These are phyloP conservation scores for Glossophaga mutica DNA, from an alignment of 2,797 vertebrate genomes.

Conservation along the genomic window DNA sequence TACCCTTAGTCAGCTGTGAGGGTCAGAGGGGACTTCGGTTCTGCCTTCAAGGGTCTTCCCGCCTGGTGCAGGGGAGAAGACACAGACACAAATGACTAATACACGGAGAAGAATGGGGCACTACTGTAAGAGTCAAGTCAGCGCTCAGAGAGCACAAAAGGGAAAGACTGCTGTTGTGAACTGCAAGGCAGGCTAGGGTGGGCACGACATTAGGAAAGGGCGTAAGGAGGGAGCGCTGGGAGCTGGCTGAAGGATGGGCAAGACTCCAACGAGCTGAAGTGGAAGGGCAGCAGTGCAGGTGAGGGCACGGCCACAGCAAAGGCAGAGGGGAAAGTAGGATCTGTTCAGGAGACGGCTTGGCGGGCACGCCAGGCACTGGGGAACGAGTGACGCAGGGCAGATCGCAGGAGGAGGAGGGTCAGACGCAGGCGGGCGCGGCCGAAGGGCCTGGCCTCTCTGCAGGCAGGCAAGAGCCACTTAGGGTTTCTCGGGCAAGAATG, in stretches of 20 bases:
- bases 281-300: constrained; percentile 38
- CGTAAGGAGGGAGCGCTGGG: background rate
- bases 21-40: constrained; percentile 19
- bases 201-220: background rate
- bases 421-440: constrained; percentile 13
- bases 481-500: constrained; percentile 34
- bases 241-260: constrained; percentile 30
- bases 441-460: background rate
- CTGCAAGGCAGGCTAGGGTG: background rate
- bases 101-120: constrained; percentile 12
- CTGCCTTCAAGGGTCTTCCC: background rate
- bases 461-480: constrained; percentile 10
- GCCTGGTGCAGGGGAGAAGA: background rate
- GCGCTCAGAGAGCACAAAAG: background rate
- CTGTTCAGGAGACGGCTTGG: background rate
- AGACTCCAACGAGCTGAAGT: constrained; percentile 14
- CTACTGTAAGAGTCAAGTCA: background rate
- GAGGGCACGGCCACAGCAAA: constrained; percentile 2
- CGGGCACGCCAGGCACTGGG: background rate
- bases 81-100: background rate
- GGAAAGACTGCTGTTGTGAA: background rate
- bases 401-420: background rate
- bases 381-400: constrained; percentile 5
- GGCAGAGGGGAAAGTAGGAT: background rate
- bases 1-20: background rate